Conservation (phyloP, 2,888 invertebrate species). For the Agrilus biguttatus region DNA sequence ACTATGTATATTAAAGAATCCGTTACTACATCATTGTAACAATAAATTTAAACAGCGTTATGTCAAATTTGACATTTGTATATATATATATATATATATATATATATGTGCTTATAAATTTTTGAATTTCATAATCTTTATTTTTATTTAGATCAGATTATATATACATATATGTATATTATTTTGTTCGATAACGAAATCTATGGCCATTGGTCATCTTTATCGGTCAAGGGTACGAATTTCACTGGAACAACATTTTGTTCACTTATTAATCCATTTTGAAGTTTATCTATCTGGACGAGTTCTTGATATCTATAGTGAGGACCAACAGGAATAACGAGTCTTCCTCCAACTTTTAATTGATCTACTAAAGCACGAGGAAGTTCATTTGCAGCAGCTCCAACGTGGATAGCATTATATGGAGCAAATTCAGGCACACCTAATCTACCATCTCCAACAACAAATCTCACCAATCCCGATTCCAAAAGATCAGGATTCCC, state of each 20-base stretch:
- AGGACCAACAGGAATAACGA: constrained; percentile 83
- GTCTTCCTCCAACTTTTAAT: constrained; percentile 80
- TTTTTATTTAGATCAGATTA: too few relatives aligned
- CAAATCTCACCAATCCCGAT: constrained; percentile 50
- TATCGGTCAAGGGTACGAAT: constrained; percentile 91
- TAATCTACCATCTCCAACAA: constrained; percentile 80
- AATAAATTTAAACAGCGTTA: too few relatives aligned
- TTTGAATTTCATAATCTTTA: too few relatives aligned
- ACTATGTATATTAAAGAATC: too few relatives aligned
- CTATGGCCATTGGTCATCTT: constrained; percentile 50
- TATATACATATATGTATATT: too few relatives aligned
- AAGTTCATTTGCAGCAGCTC: constrained; percentile 69
- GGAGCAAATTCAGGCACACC: constrained; percentile 65
- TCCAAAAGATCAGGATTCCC: constrained; percentile 57
- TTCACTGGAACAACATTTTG: constrained; percentile 82
- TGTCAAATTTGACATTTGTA: too few relatives aligned
- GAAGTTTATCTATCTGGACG: constrained; percentile 76
- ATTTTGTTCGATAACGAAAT: too few relatives aligned
- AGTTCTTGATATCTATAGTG: constrained; percentile 76
- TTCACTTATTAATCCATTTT: constrained; percentile 52
- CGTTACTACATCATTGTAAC: too few relatives aligned
- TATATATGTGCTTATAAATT: too few relatives aligned
- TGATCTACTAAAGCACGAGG: constrained; percentile 72
- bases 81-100: too few relatives aligned
- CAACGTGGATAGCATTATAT: constrained; percentile 87